Evolutionary conservation across 1,140 invertebrate species (phyloP).

Genomic region (Meloidogyne hapla): DNA sequence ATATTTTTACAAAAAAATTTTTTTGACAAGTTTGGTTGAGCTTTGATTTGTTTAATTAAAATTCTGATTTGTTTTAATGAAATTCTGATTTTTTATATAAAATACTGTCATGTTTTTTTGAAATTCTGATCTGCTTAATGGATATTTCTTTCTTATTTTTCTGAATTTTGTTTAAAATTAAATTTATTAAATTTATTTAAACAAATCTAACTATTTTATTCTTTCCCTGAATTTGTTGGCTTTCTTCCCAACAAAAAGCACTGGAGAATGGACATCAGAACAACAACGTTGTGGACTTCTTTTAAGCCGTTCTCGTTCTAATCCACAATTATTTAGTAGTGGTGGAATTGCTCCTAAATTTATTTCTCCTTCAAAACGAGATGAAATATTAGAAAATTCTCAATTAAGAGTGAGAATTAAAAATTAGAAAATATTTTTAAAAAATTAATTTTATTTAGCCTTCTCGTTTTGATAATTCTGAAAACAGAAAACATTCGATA

Average conservation of each 20-base stretch:
- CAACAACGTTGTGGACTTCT: slow-evolving; percentile 16
- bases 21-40: not conserved
- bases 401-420: not conserved
- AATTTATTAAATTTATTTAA: too few relatives aligned
- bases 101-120: too few relatives aligned
- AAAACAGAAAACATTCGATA: not conserved
- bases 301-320: slow-evolving; percentile 22
- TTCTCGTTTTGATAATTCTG: slow-evolving; percentile 7
- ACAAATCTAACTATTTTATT: not conserved
- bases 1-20: too few relatives aligned
- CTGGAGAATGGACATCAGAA: slow-evolving; percentile 19
- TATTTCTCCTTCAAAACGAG: not conserved
- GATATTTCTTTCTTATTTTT: too few relatives aligned
- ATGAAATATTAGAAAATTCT: not conserved
- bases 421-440: not conserved
- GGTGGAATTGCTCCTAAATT: slow-evolving; percentile 2
- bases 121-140: too few relatives aligned
- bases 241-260: slow-evolving; percentile 27
- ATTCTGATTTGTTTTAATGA: not conserved
- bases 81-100: not conserved
- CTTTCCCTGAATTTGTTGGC: slow-evolving; percentile 19
- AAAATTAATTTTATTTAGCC: slow-evolving; percentile 1
- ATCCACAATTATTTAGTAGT: slow-evolving; percentile 12
- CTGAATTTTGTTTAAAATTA: too few relatives aligned
- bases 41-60: not conserved